Percentiles rank a stretch among this genome's conserved stretches.
phyloP scores from a whole-genome alignment of 2,797 vertebrate species.

The Ctenopoma kingsleyae region DNA sequence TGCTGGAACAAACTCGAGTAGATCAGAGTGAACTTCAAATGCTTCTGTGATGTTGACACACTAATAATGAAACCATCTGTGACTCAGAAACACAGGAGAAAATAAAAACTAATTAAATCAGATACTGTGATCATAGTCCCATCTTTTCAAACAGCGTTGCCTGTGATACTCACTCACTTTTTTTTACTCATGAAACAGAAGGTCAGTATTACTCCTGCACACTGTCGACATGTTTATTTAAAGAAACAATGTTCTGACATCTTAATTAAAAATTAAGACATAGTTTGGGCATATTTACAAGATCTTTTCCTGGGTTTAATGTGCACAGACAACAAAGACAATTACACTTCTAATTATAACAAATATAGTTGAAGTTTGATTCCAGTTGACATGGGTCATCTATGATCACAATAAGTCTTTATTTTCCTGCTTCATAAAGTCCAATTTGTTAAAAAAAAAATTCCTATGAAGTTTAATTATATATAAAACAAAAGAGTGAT shows the following conservation, averaged over 20 bases:
- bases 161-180: not conserved
- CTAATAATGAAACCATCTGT: slow-evolving; percentile 3
- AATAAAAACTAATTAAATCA: slow-evolving; percentile 30
- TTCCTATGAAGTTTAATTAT: too few species aligned
- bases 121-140: slow-evolving; percentile 1
- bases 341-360: not conserved
- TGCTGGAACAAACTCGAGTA: not conserved
- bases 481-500: too few species aligned
- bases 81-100: slow-evolving; percentile 12
- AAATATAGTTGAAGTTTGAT: too few species aligned
- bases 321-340: not conserved
- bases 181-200: slow-evolving; percentile 2
- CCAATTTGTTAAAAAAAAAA: too few species aligned
- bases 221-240: not conserved
- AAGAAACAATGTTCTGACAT: slow-evolving; percentile 6
- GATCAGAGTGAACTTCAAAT: slow-evolving; percentile 20
- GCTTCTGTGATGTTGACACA: slow-evolving; percentile 10
- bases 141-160: slow-evolving; percentile 13
- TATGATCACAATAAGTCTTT: too few species aligned
- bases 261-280: not conserved
- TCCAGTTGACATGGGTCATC: too few species aligned
- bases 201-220: slow-evolving; percentile 5
- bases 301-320: not conserved
- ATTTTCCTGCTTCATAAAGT: too few species aligned
- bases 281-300: not conserved